These are phyloP conservation scores for Myotis pilosus DNA, from an alignment of 2,797 vertebrate genomes.

Conservation along the genomic window DNA sequence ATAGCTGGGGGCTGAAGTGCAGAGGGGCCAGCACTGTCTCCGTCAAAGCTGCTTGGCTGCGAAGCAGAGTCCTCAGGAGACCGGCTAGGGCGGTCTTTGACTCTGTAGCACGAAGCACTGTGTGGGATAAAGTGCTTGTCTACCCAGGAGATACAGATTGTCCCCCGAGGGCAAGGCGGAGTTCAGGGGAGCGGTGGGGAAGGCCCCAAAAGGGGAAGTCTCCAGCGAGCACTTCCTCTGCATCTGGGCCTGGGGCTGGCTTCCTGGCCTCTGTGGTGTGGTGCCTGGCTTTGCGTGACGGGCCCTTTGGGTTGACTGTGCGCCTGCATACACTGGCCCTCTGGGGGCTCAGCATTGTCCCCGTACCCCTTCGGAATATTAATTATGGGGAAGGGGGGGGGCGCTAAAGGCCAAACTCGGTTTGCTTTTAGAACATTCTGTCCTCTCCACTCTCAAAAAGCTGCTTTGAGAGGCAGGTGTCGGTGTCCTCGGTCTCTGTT, in stretches of 20 bases:
- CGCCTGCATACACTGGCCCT: not conserved
- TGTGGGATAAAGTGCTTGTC: not conserved
- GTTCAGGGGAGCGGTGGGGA: slow-evolving; percentile 1
- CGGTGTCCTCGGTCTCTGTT: not conserved
- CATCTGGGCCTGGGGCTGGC: not conserved
- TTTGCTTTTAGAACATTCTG: not conserved
- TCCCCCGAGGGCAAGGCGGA: not conserved
- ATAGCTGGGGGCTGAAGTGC: not conserved
- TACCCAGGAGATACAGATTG: not conserved
- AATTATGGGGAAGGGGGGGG: not conserved
- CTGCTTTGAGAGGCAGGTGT: not conserved
- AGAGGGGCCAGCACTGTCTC: not conserved
- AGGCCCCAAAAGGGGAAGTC: slow-evolving; percentile 61
- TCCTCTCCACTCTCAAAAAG: not conserved
- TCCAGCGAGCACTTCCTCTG: not conserved
- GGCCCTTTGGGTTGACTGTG: not conserved
- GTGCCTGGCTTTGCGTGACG: not conserved
- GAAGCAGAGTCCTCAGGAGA: not conserved
- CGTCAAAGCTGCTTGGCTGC: not conserved
- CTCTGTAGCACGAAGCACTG: not conserved
- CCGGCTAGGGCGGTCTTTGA: not conserved
- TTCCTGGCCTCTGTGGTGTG: slow-evolving; percentile 31
- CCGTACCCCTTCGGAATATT: not conserved
- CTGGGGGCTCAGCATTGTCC: not conserved
- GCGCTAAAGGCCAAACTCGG: not conserved